A percentile compares a stretch with the other conserved stretches of the same genome.
Evolutionary conservation across 2,113 vertebrate species (phyloP).

Genomic region (Oophaga pumilio): DNA sequence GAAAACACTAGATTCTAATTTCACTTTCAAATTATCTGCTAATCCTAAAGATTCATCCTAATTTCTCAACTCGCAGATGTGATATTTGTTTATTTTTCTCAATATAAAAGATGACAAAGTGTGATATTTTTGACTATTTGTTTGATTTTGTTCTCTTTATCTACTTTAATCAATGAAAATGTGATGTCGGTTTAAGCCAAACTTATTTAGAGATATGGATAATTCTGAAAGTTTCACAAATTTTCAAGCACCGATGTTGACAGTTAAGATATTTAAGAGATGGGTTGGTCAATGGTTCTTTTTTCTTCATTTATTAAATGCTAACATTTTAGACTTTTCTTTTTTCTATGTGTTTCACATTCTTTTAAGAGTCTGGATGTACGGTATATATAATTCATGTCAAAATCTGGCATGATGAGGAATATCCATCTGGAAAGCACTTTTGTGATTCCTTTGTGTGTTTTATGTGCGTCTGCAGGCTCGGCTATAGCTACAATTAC

Average conservation of each 20-base stretch:
- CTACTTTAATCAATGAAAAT: too few relatives aligned
- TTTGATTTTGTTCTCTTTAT: too few relatives aligned
- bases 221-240: too few relatives aligned
- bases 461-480: not conserved
- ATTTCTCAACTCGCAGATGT: too few relatives aligned
- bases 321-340: not conserved
- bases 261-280: not conserved
- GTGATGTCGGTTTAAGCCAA: too few relatives aligned
- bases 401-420: not conserved
- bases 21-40: too few relatives aligned
- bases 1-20: too few relatives aligned
- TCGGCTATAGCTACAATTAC: not conserved
- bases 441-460: not conserved
- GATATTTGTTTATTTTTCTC: too few relatives aligned
- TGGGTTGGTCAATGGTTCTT: not conserved
- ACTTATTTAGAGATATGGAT: too few relatives aligned
- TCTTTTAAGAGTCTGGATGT: not conserved
- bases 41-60: too few relatives aligned
- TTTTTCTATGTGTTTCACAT: not conserved
- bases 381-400: constrained; percentile 27
- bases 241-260: not conserved
- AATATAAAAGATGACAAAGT: too few relatives aligned
- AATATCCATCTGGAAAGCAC: not conserved
- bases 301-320: not conserved
- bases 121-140: too few relatives aligned